A percentile compares a stretch with the other conserved stretches of the same genome.
Evolutionary conservation across 2,797 vertebrate genomes (phyloP).

Genomic region (Sylvia borin): DNA sequence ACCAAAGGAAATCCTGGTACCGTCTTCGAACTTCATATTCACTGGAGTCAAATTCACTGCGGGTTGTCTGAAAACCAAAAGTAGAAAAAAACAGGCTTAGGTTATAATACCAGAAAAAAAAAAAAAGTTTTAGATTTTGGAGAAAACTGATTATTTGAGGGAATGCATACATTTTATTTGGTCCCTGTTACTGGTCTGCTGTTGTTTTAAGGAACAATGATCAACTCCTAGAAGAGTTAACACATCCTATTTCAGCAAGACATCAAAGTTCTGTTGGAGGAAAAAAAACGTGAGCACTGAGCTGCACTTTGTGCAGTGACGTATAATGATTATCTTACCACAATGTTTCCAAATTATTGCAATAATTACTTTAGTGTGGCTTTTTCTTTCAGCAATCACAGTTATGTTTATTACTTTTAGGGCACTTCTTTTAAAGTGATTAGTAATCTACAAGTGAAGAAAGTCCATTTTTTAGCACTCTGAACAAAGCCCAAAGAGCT

Average conservation of each 20-base stretch:
- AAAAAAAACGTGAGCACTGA: slow-evolving; percentile 17
- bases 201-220: slow-evolving; percentile 1
- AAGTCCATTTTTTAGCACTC: slow-evolving; percentile 50
- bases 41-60: slow-evolving; percentile 91
- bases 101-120: neutral
- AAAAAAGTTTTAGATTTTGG: neutral
- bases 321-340: neutral
- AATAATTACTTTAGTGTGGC: slow-evolving; percentile 3
- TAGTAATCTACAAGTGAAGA: slow-evolving; percentile 35
- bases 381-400: neutral
- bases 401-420: neutral
- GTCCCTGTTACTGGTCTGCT: slow-evolving; percentile 7
- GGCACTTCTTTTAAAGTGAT: slow-evolving; percentile 25
- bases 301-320: neutral
- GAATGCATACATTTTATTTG: slow-evolving; percentile 41
- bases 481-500: slow-evolving; percentile 23
- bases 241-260: slow-evolving; percentile 36
- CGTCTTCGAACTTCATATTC: slow-evolving; percentile 94
- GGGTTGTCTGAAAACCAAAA: slow-evolving; percentile 84
- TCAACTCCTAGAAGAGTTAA: slow-evolving; percentile 28
- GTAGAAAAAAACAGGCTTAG: neutral
- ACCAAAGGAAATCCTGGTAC: slow-evolving; percentile 97
- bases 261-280: slow-evolving; percentile 30
- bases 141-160: slow-evolving; percentile 8
- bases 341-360: slow-evolving; percentile 16